Percentiles rank a stretch among this genome's conserved stretches.
phyloP scores from a whole-genome alignment of 2,888 invertebrate species.

The Cephus rjabovi region DNA sequence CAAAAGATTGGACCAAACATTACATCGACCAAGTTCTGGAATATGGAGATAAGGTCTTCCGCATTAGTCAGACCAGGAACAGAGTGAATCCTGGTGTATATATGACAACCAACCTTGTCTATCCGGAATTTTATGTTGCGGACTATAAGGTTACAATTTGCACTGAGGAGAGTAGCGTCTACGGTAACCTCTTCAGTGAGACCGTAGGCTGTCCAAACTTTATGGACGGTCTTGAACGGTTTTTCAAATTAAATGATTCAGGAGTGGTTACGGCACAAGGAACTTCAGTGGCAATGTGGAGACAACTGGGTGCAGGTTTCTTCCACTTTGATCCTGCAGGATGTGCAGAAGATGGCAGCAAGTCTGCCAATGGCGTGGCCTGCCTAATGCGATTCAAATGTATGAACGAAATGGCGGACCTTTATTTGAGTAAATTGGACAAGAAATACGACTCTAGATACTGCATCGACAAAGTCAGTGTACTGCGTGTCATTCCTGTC shows the following conservation, averaged over 20 bases:
- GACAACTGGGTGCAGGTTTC: constrained; percentile 62
- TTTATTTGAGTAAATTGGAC: constrained; percentile 44
- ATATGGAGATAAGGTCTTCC: constrained; percentile 51
- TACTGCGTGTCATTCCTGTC: constrained; percentile 41
- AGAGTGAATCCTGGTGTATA: constrained; percentile 39
- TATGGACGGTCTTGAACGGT: constrained; percentile 59
- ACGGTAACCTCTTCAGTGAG: constrained; percentile 50
- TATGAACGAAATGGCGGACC: constrained; percentile 39
- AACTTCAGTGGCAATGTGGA: constrained; percentile 72
- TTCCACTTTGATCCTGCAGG: constrained; percentile 74
- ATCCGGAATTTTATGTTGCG: constrained; percentile 54
- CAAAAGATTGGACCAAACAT: constrained; percentile 46
- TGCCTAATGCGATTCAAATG: constrained; percentile 48
- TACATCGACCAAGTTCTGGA: constrained; percentile 48
- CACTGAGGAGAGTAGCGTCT: constrained; percentile 42
- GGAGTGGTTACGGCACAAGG: constrained; percentile 72
- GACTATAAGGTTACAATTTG: constrained; percentile 51
- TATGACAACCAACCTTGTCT: constrained; percentile 42
- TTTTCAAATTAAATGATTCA: constrained; percentile 61
- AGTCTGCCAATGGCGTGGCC: constrained; percentile 34
- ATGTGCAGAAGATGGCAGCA: constrained; percentile 70
- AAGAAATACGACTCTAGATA: constrained; percentile 48
- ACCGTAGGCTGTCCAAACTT: constrained; percentile 48
- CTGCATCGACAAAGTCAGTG: constrained; percentile 49
- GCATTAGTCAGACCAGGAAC: constrained; percentile 41